A percentile compares a stretch with the other conserved stretches of the same genome.
These are phyloP conservation scores for Aphelinus certus DNA, from an alignment of 1,140 invertebrate species.

Conservation along the genomic window DNA sequence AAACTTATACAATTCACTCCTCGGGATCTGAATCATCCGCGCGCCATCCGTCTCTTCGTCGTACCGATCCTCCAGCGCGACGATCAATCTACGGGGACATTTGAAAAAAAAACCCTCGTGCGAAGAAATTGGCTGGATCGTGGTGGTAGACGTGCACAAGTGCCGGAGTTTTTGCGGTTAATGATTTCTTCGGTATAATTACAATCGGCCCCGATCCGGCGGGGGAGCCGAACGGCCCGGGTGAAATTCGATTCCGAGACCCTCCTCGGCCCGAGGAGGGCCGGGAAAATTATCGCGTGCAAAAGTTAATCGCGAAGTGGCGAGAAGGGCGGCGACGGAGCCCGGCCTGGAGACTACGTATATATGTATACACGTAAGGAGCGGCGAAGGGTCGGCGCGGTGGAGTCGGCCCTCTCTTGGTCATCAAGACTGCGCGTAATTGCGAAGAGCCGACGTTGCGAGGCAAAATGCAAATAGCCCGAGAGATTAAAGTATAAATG, in stretches of 20 bases:
- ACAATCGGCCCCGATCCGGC: neutral
- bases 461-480: conserved; percentile 33
- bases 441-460: conserved; percentile 12
- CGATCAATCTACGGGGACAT: too few relatives aligned
- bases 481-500: conserved; percentile 31
- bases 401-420: neutral
- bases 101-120: too few relatives aligned
- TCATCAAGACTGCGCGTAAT: conserved; percentile 18
- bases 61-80: too few relatives aligned
- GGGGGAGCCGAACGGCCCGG: too few relatives aligned
- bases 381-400: neutral
- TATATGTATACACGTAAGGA: neutral
- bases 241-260: conserved; percentile 16
- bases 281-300: conserved; percentile 7
- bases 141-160: too few relatives aligned
- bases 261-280: neutral
- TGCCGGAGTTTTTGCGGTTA: too few relatives aligned
- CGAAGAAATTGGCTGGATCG: too few relatives aligned
- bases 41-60: too few relatives aligned
- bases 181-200: neutral
- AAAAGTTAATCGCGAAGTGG: conserved; percentile 15
- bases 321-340: neutral
- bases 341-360: neutral
- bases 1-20: too few relatives aligned
- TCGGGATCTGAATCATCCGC: too few relatives aligned